phyloP scores from a whole-genome alignment of 2,797 vertebrate species.

The Limnodromus scolopaceus region DNA sequence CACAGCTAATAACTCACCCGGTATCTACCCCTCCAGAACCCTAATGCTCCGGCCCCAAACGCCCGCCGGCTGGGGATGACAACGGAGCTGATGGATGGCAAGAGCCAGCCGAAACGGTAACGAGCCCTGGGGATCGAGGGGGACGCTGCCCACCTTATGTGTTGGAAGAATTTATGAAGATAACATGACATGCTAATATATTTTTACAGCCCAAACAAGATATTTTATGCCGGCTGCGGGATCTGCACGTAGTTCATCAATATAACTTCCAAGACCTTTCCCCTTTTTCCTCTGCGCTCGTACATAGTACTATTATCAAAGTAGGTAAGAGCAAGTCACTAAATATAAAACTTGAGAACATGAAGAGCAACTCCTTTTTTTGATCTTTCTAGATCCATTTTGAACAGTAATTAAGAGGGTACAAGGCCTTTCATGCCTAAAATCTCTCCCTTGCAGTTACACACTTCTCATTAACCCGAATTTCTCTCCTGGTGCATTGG shows the following conservation, averaged over 20 bases:
- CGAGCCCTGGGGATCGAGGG: conserved; percentile 74
- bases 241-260: conserved; percentile 80
- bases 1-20: conserved; percentile 80
- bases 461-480: not conserved
- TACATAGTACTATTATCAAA: conserved; percentile 57
- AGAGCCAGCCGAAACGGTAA: conserved; percentile 69
- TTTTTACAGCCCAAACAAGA: conserved; percentile 85
- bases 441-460: not conserved
- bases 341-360: conserved; percentile 19
- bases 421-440: not conserved
- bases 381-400: not conserved
- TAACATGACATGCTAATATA: conserved; percentile 85
- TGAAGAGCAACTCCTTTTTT: not conserved
- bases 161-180: conserved; percentile 85
- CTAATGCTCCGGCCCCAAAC: conserved; percentile 64
- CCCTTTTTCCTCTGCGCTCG: conserved; percentile 58
- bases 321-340: conserved; percentile 50
- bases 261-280: conserved; percentile 79
- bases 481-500: not conserved
- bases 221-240: conserved; percentile 79
- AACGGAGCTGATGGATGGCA: conserved; percentile 76
- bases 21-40: conserved; percentile 76
- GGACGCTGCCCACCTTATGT: conserved; percentile 75
- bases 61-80: conserved; percentile 65
- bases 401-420: not conserved